A percentile compares a stretch with the other conserved stretches of the same genome.
Evolutionary conservation across 2,797 vertebrate species (phyloP).

Genomic region (Tapirus indicus): DNA sequence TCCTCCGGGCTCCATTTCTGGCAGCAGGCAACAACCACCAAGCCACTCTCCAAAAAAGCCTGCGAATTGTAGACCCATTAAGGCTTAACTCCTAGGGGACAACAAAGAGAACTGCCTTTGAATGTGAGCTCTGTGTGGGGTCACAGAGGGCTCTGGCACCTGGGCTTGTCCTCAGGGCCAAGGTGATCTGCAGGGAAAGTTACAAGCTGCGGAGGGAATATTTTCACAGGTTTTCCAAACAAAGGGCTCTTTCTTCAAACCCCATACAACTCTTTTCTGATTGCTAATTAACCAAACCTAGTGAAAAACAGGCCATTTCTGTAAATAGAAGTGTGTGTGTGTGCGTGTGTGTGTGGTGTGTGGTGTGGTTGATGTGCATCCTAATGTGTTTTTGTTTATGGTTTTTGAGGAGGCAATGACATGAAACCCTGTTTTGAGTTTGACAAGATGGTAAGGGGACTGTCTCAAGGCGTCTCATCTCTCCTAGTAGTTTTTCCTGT

Average conservation of each 20-base stretch:
- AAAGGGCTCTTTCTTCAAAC: constrained; percentile 63
- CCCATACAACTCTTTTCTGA: constrained; percentile 43
- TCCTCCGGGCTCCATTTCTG: constrained; percentile 79
- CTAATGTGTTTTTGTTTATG: neutral
- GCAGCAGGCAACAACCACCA: constrained; percentile 63
- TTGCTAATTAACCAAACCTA: constrained; percentile 68
- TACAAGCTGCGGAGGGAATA: constrained; percentile 63
- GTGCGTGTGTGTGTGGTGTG: neutral
- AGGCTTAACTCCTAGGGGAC: constrained; percentile 83
- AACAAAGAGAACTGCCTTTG: constrained; percentile 82
- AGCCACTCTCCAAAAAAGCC: constrained; percentile 80
- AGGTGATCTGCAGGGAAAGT: constrained; percentile 62
- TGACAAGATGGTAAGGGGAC: neutral
- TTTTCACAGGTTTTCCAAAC: constrained; percentile 78
- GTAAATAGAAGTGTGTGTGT: neutral
- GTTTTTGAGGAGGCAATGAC: neutral
- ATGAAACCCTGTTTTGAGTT: neutral
- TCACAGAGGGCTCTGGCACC: constrained; percentile 82
- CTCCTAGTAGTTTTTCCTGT: neutral
- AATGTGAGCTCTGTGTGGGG: constrained; percentile 81
- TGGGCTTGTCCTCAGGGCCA: constrained; percentile 73
- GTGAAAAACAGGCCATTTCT: constrained; percentile 46
- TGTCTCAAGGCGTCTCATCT: neutral
- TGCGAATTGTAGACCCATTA: constrained; percentile 84
- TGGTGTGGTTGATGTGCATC: neutral